These are phyloP conservation scores for Myripristis murdjan DNA, from an alignment of 2,797 vertebrate genomes.

Conservation along the genomic window DNA sequence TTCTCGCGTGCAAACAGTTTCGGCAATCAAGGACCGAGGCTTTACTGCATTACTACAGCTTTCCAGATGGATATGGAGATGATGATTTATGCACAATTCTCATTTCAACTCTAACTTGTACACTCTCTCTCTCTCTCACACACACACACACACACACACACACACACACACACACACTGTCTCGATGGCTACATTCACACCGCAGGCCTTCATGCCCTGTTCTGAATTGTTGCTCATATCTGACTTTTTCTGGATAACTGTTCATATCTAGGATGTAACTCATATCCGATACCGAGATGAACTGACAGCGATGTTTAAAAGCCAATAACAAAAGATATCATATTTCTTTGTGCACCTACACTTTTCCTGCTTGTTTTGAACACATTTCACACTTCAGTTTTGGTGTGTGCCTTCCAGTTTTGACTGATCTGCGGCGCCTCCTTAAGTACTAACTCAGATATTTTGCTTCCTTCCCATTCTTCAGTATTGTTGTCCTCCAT, in stretches of 20 bases:
- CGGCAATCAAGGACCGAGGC: constrained; percentile 40
- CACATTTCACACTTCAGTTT: constrained; percentile 8
- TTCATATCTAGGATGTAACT: constrained; percentile 27
- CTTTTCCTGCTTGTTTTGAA: constrained; percentile 5
- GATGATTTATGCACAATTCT: constrained; percentile 49
- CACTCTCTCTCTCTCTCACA: constrained; percentile 12
- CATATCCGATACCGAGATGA: constrained; percentile 13
- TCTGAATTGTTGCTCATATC: constrained; percentile 18
- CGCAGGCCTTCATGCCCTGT: constrained; percentile 8
- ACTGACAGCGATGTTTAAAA: constrained; percentile 15
- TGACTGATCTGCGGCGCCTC: background rate
- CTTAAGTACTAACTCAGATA: background rate
- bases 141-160: too few species aligned
- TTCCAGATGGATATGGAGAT: constrained; percentile 55
- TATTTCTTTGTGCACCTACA: background rate
- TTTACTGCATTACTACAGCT: constrained; percentile 38
- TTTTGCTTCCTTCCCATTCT: constrained; percentile 1
- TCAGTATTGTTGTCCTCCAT: background rate
- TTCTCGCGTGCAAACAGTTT: constrained; percentile 58
- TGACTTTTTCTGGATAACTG: constrained; percentile 40
- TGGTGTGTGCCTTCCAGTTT: background rate
- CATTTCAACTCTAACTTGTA: constrained; percentile 25
- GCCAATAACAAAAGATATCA: background rate
- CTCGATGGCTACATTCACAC: constrained; percentile 21
- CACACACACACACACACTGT: background rate